Evolutionary conservation across 2,113 vertebrate species (phyloP).

Genomic region (Laterallus jamaicensis): DNA sequence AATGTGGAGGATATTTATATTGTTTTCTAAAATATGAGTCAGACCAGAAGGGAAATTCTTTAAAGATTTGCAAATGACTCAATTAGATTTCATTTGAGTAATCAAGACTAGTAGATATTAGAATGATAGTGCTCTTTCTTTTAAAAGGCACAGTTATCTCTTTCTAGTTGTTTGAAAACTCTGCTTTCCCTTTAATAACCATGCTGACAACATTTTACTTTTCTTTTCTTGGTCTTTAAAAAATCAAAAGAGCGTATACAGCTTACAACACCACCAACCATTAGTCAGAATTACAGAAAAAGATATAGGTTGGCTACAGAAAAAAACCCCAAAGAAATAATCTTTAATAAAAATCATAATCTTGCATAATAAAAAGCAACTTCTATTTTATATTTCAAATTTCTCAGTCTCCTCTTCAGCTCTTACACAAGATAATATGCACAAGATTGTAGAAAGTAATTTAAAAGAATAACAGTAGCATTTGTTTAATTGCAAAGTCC

Average conservation of each 20-base stretch:
- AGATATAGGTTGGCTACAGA: not conserved
- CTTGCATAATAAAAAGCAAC: not conserved
- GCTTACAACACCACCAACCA: not conserved
- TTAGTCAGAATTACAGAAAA: not conserved
- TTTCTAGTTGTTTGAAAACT: accelerated
- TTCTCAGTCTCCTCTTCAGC: not conserved
- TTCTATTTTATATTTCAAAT: not conserved
- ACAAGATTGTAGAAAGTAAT: not conserved
- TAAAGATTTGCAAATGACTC: not conserved
- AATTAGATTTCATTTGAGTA: not conserved
- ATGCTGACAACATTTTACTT: not conserved
- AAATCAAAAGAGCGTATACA: not conserved
- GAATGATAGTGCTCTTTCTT: not conserved
- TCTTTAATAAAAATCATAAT: not conserved
- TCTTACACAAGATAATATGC: not conserved
- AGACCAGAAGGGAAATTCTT: not conserved
- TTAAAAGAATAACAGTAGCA: not conserved
- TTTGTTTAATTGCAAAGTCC: not conserved
- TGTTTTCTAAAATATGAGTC: not conserved
- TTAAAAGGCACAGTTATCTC: accelerated
- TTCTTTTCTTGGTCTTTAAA: not conserved
- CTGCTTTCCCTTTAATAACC: not conserved
- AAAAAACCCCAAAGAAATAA: not conserved
- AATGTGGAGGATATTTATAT: not conserved
- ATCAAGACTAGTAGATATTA: not conserved